Evolutionary conservation across 2,888 invertebrate species (phyloP).

Genomic region (Heliconius ethilla): DNA sequence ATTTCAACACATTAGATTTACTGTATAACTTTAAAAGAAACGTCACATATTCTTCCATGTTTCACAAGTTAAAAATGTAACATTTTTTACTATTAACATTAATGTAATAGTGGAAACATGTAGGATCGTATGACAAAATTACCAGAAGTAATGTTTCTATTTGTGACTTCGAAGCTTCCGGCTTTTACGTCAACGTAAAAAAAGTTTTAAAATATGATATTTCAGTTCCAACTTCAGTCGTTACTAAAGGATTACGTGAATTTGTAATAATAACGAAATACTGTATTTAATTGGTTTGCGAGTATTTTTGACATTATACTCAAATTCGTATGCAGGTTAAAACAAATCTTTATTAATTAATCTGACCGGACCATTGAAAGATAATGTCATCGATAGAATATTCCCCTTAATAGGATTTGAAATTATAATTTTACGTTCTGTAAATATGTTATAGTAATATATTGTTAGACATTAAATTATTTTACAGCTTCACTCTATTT

Average conservation of each 20-base stretch:
- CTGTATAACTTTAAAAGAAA: not conserved
- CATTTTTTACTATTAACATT: conserved; percentile 39
- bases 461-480: too few species aligned
- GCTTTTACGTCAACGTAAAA: conserved; percentile 59
- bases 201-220: conserved; percentile 46
- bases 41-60: not conserved
- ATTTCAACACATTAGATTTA: not conserved
- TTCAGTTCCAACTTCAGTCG: not conserved
- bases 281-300: too few species aligned
- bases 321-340: too few species aligned
- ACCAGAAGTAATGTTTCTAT: conserved; percentile 75
- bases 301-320: too few species aligned
- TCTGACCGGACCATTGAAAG: too few species aligned
- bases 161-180: conserved; percentile 70
- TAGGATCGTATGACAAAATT: conserved; percentile 67
- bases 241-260: not conserved
- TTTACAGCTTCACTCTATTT: too few species aligned
- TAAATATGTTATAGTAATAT: too few species aligned
- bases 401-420: too few species aligned
- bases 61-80: conserved; percentile 10
- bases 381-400: too few species aligned
- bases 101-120: conserved; percentile 48
- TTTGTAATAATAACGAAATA: too few species aligned
- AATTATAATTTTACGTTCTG: too few species aligned
- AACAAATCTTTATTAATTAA: too few species aligned